Percentiles rank a stretch among this genome's conserved stretches.
Conservation (phyloP, 2,113 vertebrate species). For the Neoarius graeffei region DNA sequence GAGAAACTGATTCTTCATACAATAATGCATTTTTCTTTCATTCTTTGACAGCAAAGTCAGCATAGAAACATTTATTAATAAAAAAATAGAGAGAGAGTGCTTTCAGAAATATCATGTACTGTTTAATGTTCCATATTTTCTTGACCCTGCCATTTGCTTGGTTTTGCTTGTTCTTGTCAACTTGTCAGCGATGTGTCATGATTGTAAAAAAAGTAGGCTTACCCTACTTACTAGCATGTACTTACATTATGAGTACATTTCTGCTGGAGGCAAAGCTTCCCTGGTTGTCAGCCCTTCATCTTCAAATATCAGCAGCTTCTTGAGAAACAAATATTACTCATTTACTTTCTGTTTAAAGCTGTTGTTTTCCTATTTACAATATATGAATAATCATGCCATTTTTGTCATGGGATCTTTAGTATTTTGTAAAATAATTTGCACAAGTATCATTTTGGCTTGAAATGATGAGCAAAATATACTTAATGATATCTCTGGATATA, state of each 20-base stretch:
- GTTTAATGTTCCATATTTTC: not conserved
- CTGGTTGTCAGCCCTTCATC: not conserved
- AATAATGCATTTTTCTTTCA: not conserved
- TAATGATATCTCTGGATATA: too few relatives aligned
- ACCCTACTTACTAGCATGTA: not conserved
- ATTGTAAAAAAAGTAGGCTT: not conserved
- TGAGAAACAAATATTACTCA: not conserved
- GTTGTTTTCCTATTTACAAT: not conserved
- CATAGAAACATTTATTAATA: not conserved
- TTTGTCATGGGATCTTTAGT: not conserved
- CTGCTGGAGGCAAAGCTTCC: not conserved
- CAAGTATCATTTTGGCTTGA: not conserved
- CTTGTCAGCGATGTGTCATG: not conserved
- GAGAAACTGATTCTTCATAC: not conserved
- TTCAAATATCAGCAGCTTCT: not conserved
- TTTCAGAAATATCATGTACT: not conserved
- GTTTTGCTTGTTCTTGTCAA: not conserved
- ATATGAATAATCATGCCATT: not conserved
- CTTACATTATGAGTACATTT: not conserved
- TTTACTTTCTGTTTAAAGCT: not conserved
- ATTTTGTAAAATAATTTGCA: not conserved
- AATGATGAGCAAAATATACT: not conserved
- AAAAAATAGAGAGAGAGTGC: not conserved
- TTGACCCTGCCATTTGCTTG: not conserved
- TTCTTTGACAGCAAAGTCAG: not conserved